Base-by-base conservation (phyloP, 53 echinoderm and acorn worm genomes). In the Echinometra lucunter region DNA sequence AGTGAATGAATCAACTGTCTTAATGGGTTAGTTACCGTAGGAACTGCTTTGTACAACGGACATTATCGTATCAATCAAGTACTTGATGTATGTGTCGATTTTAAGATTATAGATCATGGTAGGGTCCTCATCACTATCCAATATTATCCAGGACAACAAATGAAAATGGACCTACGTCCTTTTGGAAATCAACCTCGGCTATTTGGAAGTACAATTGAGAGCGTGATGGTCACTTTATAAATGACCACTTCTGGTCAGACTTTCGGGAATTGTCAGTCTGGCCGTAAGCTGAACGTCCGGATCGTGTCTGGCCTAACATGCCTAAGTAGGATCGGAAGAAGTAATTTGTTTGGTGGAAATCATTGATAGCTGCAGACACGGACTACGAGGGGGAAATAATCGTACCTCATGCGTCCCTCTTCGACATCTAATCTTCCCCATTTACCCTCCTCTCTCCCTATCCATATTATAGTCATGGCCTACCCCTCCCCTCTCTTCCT, bases 271-370 rank as follows among this genome's bases (percentile, higher is more conserved):
- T 66, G 66, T 69, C 66, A 66, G 91, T 91, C 91, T 91, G 91
- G 28, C 44, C 91, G 23, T 66, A 32, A 91, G 69, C 66, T 45
- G 40, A 10, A 44, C 35, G 91, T 91, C 91, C 91, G 90, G 90
- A 55, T 58, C 63, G 63, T 21, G 60, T 63, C 90, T 66, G 66
- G 53, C 13, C 53, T 53, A 53, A 53, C 53, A n/a, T n/a, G 1
- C 9, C 91, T 91, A 66, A 91, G 11, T 44, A 12, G 66, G 69
- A 44, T 91, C 91, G 91, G 91, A 91, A 91, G 45, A 28, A 12
- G 19, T 40, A 91, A 91, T 91, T 91, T 91, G 91, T 91, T 85
- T 28, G 91, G 19, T 91, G 91, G 91, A 91, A 91, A 91, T 91
- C 91, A 45, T 91, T 57, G 90, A 90, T 90, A 89, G 89, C 32